Evolutionary conservation across 2,113 vertebrate genomes (phyloP).

Genomic region (Australoheros scitulus): DNA sequence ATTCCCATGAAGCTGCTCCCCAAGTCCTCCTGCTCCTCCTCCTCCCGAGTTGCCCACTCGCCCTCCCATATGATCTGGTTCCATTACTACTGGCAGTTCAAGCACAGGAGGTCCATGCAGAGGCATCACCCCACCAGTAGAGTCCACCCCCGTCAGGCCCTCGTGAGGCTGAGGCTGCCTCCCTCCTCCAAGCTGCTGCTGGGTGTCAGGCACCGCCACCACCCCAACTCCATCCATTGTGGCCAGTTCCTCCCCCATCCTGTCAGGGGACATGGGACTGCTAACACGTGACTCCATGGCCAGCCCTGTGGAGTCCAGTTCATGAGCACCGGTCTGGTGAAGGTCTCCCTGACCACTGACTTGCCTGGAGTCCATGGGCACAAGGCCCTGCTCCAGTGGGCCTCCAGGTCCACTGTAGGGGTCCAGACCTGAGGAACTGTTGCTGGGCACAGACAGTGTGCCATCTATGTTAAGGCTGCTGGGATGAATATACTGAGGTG

Average conservation of each 20-base stretch:
- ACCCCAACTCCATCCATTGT: slow-evolving; percentile 88
- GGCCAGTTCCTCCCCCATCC: slow-evolving; percentile 88
- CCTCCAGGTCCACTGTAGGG: slow-evolving; percentile 88
- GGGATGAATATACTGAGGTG: slow-evolving; percentile 97
- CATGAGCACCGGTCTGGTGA: slow-evolving; percentile 87
- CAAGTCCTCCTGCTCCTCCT: slow-evolving; percentile 84
- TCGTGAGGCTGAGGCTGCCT: slow-evolving; percentile 85
- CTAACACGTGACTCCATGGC: slow-evolving; percentile 92
- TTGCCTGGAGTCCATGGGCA: slow-evolving; percentile 91
- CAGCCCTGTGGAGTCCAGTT: slow-evolving; percentile 87
- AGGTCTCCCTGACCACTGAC: slow-evolving; percentile 87
- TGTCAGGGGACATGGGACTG: slow-evolving; percentile 93
- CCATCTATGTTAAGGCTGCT: slow-evolving; percentile 93
- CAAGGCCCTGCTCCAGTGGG: slow-evolving; percentile 90
- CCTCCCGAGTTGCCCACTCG: slow-evolving; percentile 80
- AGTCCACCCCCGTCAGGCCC: slow-evolving; percentile 84
- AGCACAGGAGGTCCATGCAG: slow-evolving; percentile 86
- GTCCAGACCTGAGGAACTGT: slow-evolving; percentile 88
- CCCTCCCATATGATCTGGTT: slow-evolving; percentile 87
- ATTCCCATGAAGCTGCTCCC: slow-evolving; percentile 88
- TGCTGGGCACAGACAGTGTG: slow-evolving; percentile 87
- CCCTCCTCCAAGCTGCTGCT: slow-evolving; percentile 82
- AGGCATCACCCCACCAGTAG: slow-evolving; percentile 87
- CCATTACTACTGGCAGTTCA: slow-evolving; percentile 95
- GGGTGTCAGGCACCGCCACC: slow-evolving; percentile 83